These are phyloP conservation scores for Pseudomyrmex dendroicus DNA, from an alignment of 1,140 invertebrate species.

Conservation along the genomic window DNA sequence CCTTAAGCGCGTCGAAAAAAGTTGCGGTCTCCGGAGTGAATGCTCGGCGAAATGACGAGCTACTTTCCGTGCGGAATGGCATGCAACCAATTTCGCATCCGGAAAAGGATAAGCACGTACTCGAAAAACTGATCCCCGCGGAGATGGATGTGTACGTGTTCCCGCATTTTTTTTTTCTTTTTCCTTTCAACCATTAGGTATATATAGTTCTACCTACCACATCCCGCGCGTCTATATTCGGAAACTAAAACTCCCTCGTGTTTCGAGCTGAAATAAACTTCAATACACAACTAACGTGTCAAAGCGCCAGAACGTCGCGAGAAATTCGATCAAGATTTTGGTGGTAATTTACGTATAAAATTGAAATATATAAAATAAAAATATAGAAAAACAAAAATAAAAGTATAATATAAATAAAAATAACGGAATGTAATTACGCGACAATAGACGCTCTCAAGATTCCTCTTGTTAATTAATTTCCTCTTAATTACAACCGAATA, in stretches of 20 bases:
- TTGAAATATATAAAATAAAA: too few relatives aligned
- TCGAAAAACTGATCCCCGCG: conserved; percentile 38
- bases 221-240: background rate
- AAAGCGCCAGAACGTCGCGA: too few relatives aligned
- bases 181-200: background rate
- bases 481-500: too few relatives aligned
- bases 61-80: conserved; percentile 25
- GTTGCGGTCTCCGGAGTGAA: background rate
- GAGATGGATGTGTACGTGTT: background rate
- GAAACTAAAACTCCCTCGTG: background rate
- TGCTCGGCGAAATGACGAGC: conserved; percentile 50
- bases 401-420: too few relatives aligned
- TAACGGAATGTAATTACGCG: too few relatives aligned
- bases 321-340: too few relatives aligned
- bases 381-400: too few relatives aligned
- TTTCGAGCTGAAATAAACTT: too few relatives aligned
- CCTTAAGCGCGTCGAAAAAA: background rate
- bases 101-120: conserved; percentile 46
- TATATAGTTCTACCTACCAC: background rate
- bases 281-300: too few relatives aligned
- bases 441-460: too few relatives aligned
- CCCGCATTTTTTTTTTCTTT: background rate
- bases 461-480: too few relatives aligned
- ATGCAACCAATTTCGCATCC: conserved; percentile 63
- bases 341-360: too few relatives aligned